Percentiles rank a stretch among this genome's conserved stretches.
Conservation (phyloP, 2,888 invertebrate species). For the Stictocephala bisonia region DNA sequence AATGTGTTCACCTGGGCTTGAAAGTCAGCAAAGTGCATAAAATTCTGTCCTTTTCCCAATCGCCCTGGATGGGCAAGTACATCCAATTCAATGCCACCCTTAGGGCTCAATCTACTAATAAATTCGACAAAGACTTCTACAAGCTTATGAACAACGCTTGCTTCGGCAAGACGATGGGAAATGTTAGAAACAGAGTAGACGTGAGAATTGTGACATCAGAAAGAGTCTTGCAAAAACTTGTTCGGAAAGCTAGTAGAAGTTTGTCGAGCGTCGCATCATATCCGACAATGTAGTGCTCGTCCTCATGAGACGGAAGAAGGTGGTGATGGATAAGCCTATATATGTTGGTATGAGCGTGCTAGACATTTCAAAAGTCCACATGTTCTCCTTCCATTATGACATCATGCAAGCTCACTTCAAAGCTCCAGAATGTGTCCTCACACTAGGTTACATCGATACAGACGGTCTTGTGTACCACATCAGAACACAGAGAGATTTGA, state of each 20-base stretch:
- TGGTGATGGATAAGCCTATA: slow-evolving; percentile 59
- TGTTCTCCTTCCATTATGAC: slow-evolving; percentile 61
- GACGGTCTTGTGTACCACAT: too few relatives aligned
- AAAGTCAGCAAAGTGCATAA: too few relatives aligned
- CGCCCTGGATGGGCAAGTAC: too few relatives aligned
- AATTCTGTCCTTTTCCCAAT: too few relatives aligned
- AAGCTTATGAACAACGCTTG: slow-evolving; percentile 44
- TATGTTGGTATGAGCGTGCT: slow-evolving; percentile 59
- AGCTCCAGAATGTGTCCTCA: too few relatives aligned
- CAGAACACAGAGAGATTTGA: too few relatives aligned
- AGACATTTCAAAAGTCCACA: slow-evolving; percentile 59
- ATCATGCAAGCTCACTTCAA: slow-evolving; percentile 54
- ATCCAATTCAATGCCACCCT: too few relatives aligned
- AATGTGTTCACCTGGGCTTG: neutral
- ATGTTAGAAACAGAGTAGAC: slow-evolving; percentile 62
- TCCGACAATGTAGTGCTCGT: slow-evolving; percentile 14
- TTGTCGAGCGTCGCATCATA: neutral
- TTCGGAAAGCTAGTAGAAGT: slow-evolving; percentile 60
- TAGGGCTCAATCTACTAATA: too few relatives aligned
- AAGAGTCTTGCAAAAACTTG: slow-evolving; percentile 50
- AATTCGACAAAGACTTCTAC: too few relatives aligned
- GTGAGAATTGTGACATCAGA: slow-evolving; percentile 40
- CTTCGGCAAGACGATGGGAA: slow-evolving; percentile 64
- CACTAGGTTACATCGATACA: too few relatives aligned
- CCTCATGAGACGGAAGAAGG: slow-evolving; percentile 41